Base-by-base conservation (phyloP, 2,113 vertebrate species). In the Rhinopomastus cyanomelas region DNA sequence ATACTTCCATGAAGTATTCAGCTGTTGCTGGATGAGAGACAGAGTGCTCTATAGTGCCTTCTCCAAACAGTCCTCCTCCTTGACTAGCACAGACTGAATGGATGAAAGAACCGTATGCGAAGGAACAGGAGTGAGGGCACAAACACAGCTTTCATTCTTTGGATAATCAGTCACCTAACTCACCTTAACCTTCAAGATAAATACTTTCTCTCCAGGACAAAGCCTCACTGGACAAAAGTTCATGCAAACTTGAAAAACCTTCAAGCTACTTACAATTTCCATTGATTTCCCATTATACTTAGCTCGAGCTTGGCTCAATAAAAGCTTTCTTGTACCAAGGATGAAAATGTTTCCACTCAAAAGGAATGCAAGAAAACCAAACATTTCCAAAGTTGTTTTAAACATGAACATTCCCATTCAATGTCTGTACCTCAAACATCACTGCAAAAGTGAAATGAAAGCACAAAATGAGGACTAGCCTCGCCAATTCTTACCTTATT, bases 31-130 rank as follows among this genome's bases (percentile, higher is more conserved):
- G 91, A 81, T 83, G 68, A 81, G 82, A 76, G 88, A 94, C 91
- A 95, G 74, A 83, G 53, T 14, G 48, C 78, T 75, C 85, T 66
- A 56, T 5, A 91, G 74, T 72, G 48, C 83, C 78, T 94, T 88
- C 94, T 76, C 89, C 89, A 89, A 88, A 92, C 89, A 89, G 62
- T 36, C 74, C 80, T 87, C 79, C 55, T 87, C 62, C 66, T 36
- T 73, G 76, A 78, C 76, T 51, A 68, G 49, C 79, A 72, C 61
- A 84, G 76, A 46, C 68, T 71, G 89, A 89, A 81, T 51, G 87
- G 94, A 87, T 92, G 81, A 91, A 92, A 94, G 87, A 91, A 79
- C 53, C 85, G 68, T 77, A 95, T 32, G 85, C 68, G 89, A 94
- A 94, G 68, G 60, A 84, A 92, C 73, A 55, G 44, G 59, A 87